Base-by-base conservation (phyloP, 2,888 invertebrate genomes). In the Cephus pulcher region DNA sequence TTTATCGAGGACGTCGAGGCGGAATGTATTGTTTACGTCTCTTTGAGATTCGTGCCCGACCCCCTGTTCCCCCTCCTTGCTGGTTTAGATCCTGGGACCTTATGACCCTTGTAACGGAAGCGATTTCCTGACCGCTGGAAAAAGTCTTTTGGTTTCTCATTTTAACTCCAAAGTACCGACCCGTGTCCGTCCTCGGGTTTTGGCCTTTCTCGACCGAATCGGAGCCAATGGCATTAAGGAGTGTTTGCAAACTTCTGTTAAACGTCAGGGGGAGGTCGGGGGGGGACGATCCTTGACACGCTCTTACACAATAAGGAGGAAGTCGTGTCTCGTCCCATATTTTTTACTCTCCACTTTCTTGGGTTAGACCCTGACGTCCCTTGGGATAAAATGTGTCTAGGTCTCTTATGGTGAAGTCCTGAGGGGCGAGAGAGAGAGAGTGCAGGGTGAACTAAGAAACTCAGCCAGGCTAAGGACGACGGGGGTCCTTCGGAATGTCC, bases 191-290 rank as follows among this genome's bases (percentile, higher is more conserved):
- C 56, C 2, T 9, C 56, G 23, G 56, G 2, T 9, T 23, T 23
- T 9, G 56, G 56, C 56, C 56, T 23, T 56, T 23, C 23, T 56
- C 56, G 15, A 9, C 2, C 1, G 56, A 56, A 23, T 9, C 9
- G 23, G 56, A 56, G 56, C 56, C 56, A 56, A 23, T 56, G 56
- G 56, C 23, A 56, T 56, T 56, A 56, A 56, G 56, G 37, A 78
- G 73, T 87, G 87, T 86, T 87, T 87, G 86, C 86, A 86, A 86
- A 87, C 84, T 84, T 83, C 75, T 80, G 79, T 74, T 79, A 79
- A 82, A 78, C 40, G 77, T 75, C 40, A 32, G 40, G 23, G 15
- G 56, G 2, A 6, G 40, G 2, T 15, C 40, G 30, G 30, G 12
- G 12, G 15, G 56, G 23, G 56, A 56, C 1, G 23, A 23, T 56